Evolutionary conservation across 2,797 vertebrate genomes (phyloP).

Genomic region (Megaceryle alcyon): DNA sequence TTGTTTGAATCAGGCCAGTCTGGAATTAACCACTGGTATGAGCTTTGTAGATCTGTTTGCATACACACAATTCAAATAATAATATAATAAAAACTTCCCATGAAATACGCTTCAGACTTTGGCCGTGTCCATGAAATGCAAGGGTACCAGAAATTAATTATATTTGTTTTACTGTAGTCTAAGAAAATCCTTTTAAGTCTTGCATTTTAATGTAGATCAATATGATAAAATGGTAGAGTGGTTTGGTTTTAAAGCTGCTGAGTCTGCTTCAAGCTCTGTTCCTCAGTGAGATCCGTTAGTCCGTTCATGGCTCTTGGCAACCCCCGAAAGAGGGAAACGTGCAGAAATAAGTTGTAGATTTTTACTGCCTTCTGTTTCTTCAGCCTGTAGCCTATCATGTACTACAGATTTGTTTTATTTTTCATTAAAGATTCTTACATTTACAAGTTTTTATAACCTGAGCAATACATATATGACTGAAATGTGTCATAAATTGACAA

Average conservation of each 20-base stretch:
- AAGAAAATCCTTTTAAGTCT: not conserved
- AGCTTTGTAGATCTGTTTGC: not conserved
- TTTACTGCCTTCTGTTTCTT: not conserved
- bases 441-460: not conserved
- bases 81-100: not conserved
- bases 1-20: not conserved
- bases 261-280: not conserved
- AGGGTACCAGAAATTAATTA: not conserved
- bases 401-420: not conserved
- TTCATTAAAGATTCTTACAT: not conserved
- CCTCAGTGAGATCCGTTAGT: not conserved
- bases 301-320: not conserved
- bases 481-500: not conserved
- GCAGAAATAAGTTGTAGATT: not conserved
- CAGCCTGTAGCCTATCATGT: not conserved
- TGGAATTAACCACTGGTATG: not conserved
- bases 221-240: not conserved
- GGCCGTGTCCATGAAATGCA: not conserved
- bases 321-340: not conserved
- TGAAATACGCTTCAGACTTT: not conserved
- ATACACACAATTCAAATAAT: not conserved
- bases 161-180: not conserved
- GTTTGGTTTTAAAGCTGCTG: not conserved
- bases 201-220: not conserved
- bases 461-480: not conserved